Percentiles rank a stretch among this genome's conserved stretches.
These are phyloP conservation scores for Argentina silus DNA, from an alignment of 2,797 vertebrate genomes.

Conservation along the genomic window DNA sequence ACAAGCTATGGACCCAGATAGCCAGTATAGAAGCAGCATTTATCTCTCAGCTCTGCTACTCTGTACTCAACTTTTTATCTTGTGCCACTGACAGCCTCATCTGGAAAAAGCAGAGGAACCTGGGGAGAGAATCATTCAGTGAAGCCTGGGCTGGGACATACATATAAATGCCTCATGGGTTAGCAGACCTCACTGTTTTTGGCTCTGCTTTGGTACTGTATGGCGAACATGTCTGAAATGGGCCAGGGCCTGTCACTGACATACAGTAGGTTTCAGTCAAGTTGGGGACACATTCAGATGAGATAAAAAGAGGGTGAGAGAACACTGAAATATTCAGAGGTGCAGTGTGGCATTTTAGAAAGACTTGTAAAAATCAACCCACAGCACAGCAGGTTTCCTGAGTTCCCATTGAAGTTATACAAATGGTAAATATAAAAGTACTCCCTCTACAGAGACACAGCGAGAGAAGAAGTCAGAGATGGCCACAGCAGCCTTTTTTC, in stretches of 20 bases:
- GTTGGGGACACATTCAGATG: slow-evolving; percentile 48
- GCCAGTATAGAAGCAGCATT: slow-evolving; percentile 17
- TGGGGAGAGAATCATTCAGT: slow-evolving; percentile 12
- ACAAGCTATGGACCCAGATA: background rate
- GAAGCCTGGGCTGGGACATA: slow-evolving; percentile 14
- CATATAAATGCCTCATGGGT: slow-evolving; percentile 13
- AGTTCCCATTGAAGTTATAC: slow-evolving; percentile 34
- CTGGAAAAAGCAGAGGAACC: slow-evolving; percentile 13
- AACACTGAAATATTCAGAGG: slow-evolving; percentile 47
- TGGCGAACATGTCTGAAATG: slow-evolving; percentile 24
- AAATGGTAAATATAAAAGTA: slow-evolving; percentile 47
- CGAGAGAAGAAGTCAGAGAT: slow-evolving; percentile 15
- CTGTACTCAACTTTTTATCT: slow-evolving; percentile 42
- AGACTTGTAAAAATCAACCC: slow-evolving; percentile 21
- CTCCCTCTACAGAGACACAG: slow-evolving; percentile 12
- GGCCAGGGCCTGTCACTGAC: slow-evolving; percentile 49
- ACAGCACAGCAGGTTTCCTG: slow-evolving; percentile 23
- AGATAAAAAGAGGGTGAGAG: slow-evolving; percentile 53
- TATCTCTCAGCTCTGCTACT: slow-evolving; percentile 36
- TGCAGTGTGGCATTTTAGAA: slow-evolving; percentile 42
- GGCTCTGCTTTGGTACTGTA: slow-evolving; percentile 23
- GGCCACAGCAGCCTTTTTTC: slow-evolving; percentile 18
- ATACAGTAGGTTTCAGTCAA: slow-evolving; percentile 54
- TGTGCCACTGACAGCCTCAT: slow-evolving; percentile 35
- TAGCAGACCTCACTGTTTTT: slow-evolving; percentile 4